Conservation (phyloP, 2,797 vertebrate species). For the Diglossa cyanea region DNA sequence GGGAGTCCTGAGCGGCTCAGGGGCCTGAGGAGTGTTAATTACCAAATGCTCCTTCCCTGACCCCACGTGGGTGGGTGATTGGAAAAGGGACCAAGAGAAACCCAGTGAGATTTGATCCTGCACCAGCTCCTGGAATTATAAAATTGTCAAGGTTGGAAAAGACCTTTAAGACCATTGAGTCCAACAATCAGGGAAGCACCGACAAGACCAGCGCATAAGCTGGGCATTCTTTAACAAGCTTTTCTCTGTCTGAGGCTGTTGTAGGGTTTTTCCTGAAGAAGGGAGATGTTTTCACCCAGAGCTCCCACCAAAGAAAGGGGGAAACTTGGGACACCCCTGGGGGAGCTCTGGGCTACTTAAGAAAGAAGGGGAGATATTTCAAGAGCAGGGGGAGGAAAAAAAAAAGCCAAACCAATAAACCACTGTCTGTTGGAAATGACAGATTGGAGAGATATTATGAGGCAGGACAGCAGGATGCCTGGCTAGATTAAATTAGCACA, state of each 20-base stretch:
- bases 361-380: neutral
- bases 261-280: neutral
- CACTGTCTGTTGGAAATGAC: conserved; percentile 33
- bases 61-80: accelerated
- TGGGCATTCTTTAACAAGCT: neutral
- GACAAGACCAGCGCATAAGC: accelerated
- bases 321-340: neutral
- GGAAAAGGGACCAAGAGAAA: neutral
- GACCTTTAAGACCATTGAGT: neutral
- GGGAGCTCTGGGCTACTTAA: neutral
- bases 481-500: conserved; percentile 47
- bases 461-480: conserved; percentile 55
- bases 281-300: neutral
- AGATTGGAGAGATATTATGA: conserved; percentile 38
- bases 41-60: neutral
- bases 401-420: neutral
- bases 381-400: neutral
- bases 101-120: neutral
- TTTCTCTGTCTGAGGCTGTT: neutral
- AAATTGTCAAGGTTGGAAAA: neutral
- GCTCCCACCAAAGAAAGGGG: neutral
- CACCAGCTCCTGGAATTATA: accelerated
- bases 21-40: neutral
- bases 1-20: neutral
- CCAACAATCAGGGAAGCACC: neutral